Evolutionary conservation across 1,140 invertebrate genomes (phyloP).

Genomic region (Vanessa atalanta): DNA sequence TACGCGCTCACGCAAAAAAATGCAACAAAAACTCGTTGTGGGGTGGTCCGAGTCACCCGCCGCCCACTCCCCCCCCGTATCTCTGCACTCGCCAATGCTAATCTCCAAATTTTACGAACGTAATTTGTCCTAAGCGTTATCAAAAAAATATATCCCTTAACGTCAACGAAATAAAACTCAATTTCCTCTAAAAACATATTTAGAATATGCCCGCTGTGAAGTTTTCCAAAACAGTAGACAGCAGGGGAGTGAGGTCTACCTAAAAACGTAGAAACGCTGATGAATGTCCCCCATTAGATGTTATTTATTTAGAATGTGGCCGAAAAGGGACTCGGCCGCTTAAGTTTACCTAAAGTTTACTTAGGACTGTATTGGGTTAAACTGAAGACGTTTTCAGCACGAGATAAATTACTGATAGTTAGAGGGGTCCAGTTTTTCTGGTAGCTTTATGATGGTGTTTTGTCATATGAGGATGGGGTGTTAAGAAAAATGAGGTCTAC

Average conservation of each 20-base stretch:
- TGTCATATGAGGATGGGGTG: conserved; percentile 52
- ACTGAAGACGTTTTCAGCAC: conserved; percentile 67
- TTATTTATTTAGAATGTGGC: conserved; percentile 82
- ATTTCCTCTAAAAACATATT: conserved; percentile 3
- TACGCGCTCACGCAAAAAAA: conserved; percentile 70
- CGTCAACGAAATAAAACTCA: conserved; percentile 18
- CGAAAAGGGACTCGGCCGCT: conserved; percentile 71
- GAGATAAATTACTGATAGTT: conserved; percentile 76
- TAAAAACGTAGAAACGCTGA: conserved; percentile 80
- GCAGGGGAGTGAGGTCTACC: conserved; percentile 65
- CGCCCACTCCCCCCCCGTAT: conserved; percentile 63
- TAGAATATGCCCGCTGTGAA: conserved; percentile 48
- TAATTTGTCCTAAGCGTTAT: conserved; percentile 53
- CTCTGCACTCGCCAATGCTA: conserved; percentile 74
- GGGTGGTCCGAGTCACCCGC: conserved; percentile 59
- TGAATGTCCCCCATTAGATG: conserved; percentile 82
- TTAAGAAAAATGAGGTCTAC: conserved; percentile 41
- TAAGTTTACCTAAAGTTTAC: conserved; percentile 78
- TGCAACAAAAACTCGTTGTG: conserved; percentile 71
- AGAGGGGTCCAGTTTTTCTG: conserved; percentile 74
- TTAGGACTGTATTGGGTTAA: conserved; percentile 80
- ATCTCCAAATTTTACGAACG: conserved; percentile 71
- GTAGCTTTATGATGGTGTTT: conserved; percentile 66
- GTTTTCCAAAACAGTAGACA: conserved; percentile 70
- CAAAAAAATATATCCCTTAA: conserved; percentile 45